phyloP scores from a whole-genome alignment of 2,797 vertebrate genomes.

The Tenualosa thibaudeaui region DNA sequence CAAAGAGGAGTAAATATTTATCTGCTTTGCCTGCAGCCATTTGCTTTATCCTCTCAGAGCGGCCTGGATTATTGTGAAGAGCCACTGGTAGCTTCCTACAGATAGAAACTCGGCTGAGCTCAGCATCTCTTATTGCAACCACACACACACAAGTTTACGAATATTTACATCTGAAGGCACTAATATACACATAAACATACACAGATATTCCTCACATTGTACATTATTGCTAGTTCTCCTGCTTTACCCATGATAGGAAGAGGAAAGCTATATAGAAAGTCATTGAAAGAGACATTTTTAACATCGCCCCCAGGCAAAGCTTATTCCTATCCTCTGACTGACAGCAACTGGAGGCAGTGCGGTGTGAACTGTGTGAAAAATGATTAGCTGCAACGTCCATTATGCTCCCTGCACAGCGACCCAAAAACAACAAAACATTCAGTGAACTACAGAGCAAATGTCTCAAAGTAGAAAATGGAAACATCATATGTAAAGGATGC shows the following conservation, averaged over 20 bases:
- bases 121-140: not conserved
- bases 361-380: constrained; percentile 4
- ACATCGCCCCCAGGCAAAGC: not conserved
- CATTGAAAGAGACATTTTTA: constrained; percentile 1
- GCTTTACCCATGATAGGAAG: not conserved
- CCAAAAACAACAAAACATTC: not conserved
- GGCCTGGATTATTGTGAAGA: not conserved
- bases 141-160: not conserved
- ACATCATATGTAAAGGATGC: not conserved
- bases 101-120: not conserved
- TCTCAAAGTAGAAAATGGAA: not conserved
- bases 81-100: not conserved
- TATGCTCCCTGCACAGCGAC: not conserved
- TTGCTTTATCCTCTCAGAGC: constrained; percentile 16
- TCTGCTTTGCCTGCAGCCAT: constrained; percentile 22
- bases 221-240: not conserved
- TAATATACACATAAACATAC: not conserved
- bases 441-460: not conserved
- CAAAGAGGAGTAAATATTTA: constrained; percentile 13
- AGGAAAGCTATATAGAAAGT: not conserved
- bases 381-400: constrained; percentile 13
- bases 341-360: constrained; percentile 12
- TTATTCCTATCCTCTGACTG: not conserved
- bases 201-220: not conserved
- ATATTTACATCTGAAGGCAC: not conserved